Base-by-base conservation (phyloP, 2,888 invertebrate species). In the Rhamnusium bicolor region DNA sequence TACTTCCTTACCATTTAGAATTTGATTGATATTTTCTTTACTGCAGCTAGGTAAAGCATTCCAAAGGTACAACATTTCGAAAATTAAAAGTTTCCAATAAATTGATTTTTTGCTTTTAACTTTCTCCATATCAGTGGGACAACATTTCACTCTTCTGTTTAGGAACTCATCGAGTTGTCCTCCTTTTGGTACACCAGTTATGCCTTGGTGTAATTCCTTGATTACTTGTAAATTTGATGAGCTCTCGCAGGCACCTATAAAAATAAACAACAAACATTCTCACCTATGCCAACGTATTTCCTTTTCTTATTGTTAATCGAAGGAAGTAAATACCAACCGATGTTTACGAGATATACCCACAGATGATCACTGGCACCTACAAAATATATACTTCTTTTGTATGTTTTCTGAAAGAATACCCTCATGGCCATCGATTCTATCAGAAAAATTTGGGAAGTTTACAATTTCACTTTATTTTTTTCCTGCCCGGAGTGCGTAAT, bases 1-100 rank as follows among this genome's bases (percentile, higher is more conserved):
- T 27, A 27, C 14, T 56, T 53, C 77, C 78, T 76, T 82, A 90
- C 90, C 90, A 79, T 82, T 73, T 71, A 90, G 84, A 60, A 91
- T 90, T 19, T 72, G 79, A 14, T 82, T 76, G 14, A 90, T 81
- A 18, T 87, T 84, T 40, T 87, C 86, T 0, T 70, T 66, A 47
- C 84, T 90, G 85, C 90, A 92, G 76, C 89, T 92, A 21, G 92
- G 90, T 78, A 93, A 85, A 10, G 92, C 91, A 81, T 92, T 93
- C 93, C 93, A 93, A 58, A 93, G 86, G 81, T 92, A 93, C 40
- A 94, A 87, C 84, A 93, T 88, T 85, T 94, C 93, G 81, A 92
- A 91, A 18, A 91, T 89, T 61, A 92, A 88, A 69, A 93, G 85
- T 75, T 89, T 90, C 87, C 92, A 93, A 83, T 90, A 90, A 5